Evolutionary conservation across 2,113 vertebrate species (phyloP), one percentile per base, ranked within the genome.

Genomic region (Pachypanchax playfairii): DNA sequence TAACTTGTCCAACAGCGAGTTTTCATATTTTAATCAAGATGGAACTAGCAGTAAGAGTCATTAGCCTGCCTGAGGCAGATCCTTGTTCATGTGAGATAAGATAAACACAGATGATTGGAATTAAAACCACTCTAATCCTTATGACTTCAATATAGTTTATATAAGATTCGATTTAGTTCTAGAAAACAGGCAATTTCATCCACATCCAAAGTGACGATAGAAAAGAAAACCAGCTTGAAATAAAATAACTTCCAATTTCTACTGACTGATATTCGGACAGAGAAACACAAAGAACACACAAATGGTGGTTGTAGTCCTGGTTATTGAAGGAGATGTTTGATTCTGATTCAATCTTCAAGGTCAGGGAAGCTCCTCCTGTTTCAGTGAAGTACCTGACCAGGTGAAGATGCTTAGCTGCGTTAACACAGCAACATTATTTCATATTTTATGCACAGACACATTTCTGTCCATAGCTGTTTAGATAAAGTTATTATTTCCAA

Each of bases 321-420:
- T 89, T 84, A 72, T 86, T 70, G 84, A 84, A 85, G 58, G 54
- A 83, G 70, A 42, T 73, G 70, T 71, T 61, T 59, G 66, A 70
- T 64, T 88, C 58, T 62, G 54, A 65, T n/a, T n/a, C 38, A 57
- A 65, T 75, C 87, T 90, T 90, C 82, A 91, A 89, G 88, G 89
- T 90, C 91, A 90, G 49, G 56, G 56, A 52, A 82, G 74, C 85
- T 80, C 48, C 54, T 77, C 44, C 61, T 61, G 51, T 76, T 71
- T 47, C 68, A 38, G 79, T 83, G 55, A 67, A 68, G 20, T 47
- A 60, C 52, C 67, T 39, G 47, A 49, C 20, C 48, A 80, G 66
- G 64, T 77, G 55, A 47, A 72, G 53, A 56, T 59, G 53, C 25
- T 57, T 66, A 22, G 48, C 77, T 49, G 18, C 39, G 65, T 54